Evolutionary conservation across 2,888 invertebrate genomes (phyloP).

Genomic region (Mesorhabditis belari): DNA sequence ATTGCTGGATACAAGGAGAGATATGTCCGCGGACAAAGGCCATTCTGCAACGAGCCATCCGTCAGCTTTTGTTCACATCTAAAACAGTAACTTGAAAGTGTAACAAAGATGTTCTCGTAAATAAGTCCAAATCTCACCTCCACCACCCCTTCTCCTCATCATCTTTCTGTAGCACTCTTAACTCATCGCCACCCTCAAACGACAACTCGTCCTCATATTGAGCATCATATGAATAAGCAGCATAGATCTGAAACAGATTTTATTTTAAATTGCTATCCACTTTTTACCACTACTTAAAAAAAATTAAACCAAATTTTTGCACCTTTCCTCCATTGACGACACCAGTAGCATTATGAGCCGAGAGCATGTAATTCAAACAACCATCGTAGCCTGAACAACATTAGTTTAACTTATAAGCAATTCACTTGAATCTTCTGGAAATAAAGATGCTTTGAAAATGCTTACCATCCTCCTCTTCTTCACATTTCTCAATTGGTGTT

Average conservation of each 20-base stretch:
- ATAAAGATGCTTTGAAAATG: too few species aligned
- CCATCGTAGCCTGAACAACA: slow-evolving; percentile 71
- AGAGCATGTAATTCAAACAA: slow-evolving; percentile 39
- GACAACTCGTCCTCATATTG: slow-evolving; percentile 84
- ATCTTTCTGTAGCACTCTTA: slow-evolving; percentile 83
- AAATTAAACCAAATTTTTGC: neutral
- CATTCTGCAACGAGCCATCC: slow-evolving; percentile 55
- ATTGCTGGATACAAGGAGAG: slow-evolving; percentile 63
- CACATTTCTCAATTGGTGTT: slow-evolving; percentile 97
- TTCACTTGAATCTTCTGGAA: too few species aligned
- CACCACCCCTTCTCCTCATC: slow-evolving; percentile 66
- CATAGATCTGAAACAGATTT: slow-evolving; percentile 67
- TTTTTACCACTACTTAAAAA: too few species aligned
- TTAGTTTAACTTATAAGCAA: neutral
- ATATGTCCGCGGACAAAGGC: slow-evolving; percentile 91
- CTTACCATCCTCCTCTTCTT: slow-evolving; percentile 85
- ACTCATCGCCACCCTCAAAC: slow-evolving; percentile 75
- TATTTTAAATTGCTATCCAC: neutral
- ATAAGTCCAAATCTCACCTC: neutral
- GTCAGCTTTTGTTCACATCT: neutral
- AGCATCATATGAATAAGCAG: slow-evolving; percentile 86
- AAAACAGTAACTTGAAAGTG: neutral
- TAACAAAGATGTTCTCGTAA: neutral
- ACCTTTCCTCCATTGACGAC: slow-evolving; percentile 40
- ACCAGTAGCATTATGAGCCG: slow-evolving; percentile 43